phyloP scores from a whole-genome alignment of 2,888 invertebrate genomes.

The Agonopterix alstromeriana region DNA sequence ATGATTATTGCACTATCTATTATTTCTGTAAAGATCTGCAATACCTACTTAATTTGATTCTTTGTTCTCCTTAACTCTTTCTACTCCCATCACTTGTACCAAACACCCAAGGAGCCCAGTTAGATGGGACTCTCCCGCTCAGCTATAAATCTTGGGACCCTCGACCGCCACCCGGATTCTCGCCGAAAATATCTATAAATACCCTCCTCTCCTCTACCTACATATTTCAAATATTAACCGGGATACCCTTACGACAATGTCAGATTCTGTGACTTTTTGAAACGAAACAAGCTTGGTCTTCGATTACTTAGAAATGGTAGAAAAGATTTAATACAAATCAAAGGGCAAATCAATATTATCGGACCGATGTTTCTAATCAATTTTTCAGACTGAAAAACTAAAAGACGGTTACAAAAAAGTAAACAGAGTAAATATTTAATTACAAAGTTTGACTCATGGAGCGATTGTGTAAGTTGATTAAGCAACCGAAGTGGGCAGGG shows the following conservation, averaged over 20 bases:
- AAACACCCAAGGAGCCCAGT: slow-evolving; percentile 54
- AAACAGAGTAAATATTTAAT: neutral
- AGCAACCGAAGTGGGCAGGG: neutral
- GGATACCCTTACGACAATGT: slow-evolving; percentile 24
- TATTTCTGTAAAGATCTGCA: no score
- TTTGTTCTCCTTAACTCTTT: no score
- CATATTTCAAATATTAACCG: slow-evolving; percentile 73
- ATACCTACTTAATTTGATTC: no score
- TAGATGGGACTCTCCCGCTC: slow-evolving; percentile 73
- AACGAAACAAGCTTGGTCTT: no score
- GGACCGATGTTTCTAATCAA: no score
- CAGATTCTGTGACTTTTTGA: neutral
- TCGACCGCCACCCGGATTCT: slow-evolving; percentile 73
- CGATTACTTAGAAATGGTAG: no score
- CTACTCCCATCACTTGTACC: slow-evolving; percentile 13
- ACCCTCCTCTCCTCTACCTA: slow-evolving; percentile 61
- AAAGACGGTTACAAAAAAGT: neutral
- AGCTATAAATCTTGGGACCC: slow-evolving; percentile 74
- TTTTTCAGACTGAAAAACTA: no score
- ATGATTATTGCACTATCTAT: no score
- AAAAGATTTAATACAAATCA: no score
- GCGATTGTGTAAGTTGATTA: slow-evolving; percentile 4
- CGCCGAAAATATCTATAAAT: slow-evolving; percentile 75
- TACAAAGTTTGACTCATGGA: slow-evolving; percentile 3
- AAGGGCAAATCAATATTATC: no score